Base-by-base conservation (phyloP, 2,797 vertebrate species). In the Pelodytes ibericus region DNA sequence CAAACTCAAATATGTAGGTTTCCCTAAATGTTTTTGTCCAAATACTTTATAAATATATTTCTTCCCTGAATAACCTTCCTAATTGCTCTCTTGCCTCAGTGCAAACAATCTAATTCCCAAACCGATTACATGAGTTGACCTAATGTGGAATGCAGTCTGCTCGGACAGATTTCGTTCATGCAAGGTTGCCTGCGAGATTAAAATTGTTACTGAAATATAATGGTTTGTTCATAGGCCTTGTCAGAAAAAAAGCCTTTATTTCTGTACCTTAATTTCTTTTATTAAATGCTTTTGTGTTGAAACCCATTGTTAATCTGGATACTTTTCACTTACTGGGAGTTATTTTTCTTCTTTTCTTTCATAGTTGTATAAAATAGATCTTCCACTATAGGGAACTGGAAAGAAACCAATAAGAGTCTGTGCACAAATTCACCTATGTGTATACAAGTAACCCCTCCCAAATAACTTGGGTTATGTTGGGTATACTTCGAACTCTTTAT, bases 21-120 rank as follows among this genome's bases (percentile, higher is more conserved):
- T 86, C 79, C 77, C 84, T 84, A 82, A 82, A 75, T 75, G 62
- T 79, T 87, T n/a, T 84, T 83, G 79, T 79, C 73, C 75, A 76
- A 79, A 82, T 60, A 80, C 85, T 77, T 84, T 58, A n/a, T n/a
- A n/a, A n/a, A n/a, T n/a, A n/a, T n/a, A n/a, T 86, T 84, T 61
- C 30, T n/a, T 58, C 71, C 51, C 41, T 80, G 72, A 83, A 39
- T 82, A 84, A 86, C 83, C 81, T 85, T 87, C 62, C 59, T 84
- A 81, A 86, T 85, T 87, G 80, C 71, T 72, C 71, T 81, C 75
- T 78, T 75, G 64, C 44, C 80, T 83, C 67, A 80, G 80, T 84
- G 84, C 81, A 66, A 79, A 69, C 80, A 49, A 68, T 66, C 79
- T 75, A 82, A 57, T 82, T 85, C 67, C 39, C 22, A 64, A 82